Percentiles rank a stretch among this genome's conserved stretches.
Evolutionary conservation across 2,113 vertebrate genomes (phyloP).

Genomic region (Pluvianellus socialis): DNA sequence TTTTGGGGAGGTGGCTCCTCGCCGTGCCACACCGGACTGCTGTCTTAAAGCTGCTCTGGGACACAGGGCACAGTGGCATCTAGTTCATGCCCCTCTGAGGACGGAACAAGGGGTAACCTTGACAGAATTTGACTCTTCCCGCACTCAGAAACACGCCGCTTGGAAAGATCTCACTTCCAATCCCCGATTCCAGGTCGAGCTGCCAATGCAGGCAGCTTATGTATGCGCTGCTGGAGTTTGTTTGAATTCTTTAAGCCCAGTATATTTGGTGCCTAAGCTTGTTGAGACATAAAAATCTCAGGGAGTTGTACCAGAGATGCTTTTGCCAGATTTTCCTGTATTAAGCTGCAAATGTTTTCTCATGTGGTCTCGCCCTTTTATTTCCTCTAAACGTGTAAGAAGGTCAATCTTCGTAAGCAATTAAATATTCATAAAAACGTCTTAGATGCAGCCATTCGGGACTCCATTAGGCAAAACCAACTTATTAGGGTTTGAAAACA

Average conservation of each 20-base stretch:
- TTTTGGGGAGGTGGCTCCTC: neutral
- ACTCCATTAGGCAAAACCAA: constrained; percentile 7
- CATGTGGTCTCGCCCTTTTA: neutral
- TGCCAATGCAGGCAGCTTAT: neutral
- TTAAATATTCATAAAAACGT: constrained; percentile 33
- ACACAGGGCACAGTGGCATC: neutral
- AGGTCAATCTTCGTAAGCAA: neutral
- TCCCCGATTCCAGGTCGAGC: neutral
- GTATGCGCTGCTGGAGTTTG: neutral
- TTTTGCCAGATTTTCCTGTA: neutral
- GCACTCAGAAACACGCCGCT: neutral
- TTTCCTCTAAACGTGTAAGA: constrained; percentile 6
- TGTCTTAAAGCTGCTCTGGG: neutral
- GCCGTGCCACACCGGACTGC: neutral
- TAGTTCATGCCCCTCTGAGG: neutral
- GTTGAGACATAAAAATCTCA: neutral
- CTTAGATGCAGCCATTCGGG: constrained; percentile 4
- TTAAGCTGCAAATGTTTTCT: neutral
- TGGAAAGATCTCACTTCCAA: neutral
- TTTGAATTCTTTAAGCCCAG: neutral
- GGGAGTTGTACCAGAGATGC: neutral
- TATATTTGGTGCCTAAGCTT: neutral
- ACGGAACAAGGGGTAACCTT: neutral
- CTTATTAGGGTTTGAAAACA: neutral
- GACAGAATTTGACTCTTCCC: neutral